Percentiles rank a stretch among this genome's conserved stretches.
Conservation (phyloP, 2,888 invertebrate species). For the Elegia similella region DNA sequence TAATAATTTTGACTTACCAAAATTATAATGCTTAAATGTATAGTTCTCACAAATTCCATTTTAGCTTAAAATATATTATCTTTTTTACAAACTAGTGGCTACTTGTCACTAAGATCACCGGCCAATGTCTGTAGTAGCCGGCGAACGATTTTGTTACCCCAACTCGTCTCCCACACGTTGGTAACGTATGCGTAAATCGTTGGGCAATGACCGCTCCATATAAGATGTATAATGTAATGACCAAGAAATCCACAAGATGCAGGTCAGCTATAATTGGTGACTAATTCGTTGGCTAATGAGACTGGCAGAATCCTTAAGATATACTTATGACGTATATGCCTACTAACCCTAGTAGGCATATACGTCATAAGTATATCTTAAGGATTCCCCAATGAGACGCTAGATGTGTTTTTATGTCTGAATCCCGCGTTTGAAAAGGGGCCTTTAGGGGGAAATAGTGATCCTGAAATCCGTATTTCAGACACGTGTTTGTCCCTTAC, state of each 20-base stretch:
- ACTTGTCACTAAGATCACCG: slow-evolving; percentile 22
- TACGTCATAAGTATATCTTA: not conserved
- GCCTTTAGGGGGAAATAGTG: too few relatives aligned
- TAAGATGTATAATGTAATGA: slow-evolving; percentile 31
- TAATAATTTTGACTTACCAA: slow-evolving; percentile 20
- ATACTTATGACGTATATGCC: too few relatives aligned
- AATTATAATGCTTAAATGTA: slow-evolving; percentile 7
- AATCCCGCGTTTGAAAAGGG: too few relatives aligned
- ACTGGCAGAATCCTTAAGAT: slow-evolving; percentile 16
- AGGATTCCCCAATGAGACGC: too few relatives aligned
- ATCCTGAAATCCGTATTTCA: too few relatives aligned
- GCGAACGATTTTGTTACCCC: slow-evolving; percentile 46
- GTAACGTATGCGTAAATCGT: slow-evolving; percentile 51
- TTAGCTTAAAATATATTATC: slow-evolving; percentile 11
- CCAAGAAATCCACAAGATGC: slow-evolving; percentile 38
- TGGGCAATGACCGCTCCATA: slow-evolving; percentile 60
- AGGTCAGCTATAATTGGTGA: slow-evolving; percentile 22
- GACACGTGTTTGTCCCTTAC: too few relatives aligned
- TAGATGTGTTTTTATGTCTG: too few relatives aligned
- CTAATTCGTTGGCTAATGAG: slow-evolving; percentile 22
- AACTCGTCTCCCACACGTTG: slow-evolving; percentile 58
- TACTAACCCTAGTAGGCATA: too few relatives aligned
- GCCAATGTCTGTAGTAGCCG: slow-evolving; percentile 50
- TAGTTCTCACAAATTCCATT: slow-evolving; percentile 18
- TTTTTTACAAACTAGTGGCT: not conserved